Percentiles rank a stretch among this genome's conserved stretches.
phyloP scores from a whole-genome alignment of 2,888 invertebrate species.

The Apamea epomidion region DNA sequence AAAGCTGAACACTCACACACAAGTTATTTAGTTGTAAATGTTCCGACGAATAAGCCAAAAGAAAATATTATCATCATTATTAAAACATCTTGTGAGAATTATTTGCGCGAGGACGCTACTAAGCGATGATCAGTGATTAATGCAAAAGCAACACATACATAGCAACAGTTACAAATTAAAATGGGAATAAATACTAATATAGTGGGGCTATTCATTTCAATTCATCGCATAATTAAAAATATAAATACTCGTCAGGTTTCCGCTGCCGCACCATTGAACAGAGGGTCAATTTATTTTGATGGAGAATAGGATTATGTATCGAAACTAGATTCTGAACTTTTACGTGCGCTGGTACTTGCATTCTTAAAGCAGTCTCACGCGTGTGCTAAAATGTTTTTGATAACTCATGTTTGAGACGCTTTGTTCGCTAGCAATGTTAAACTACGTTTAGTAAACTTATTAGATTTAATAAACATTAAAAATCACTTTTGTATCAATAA shows the following conservation, averaged over 20 bases:
- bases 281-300: constrained; percentile 13
- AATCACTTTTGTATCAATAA: constrained; percentile 2
- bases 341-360: background rate
- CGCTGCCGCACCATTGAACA: constrained; percentile 10
- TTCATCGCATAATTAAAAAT: constrained; percentile 12
- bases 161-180: background rate
- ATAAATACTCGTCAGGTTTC: constrained; percentile 18
- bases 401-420: background rate
- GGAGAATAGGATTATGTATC: background rate
- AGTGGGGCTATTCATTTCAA: constrained; percentile 4
- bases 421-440: constrained; percentile 16
- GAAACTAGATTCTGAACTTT: constrained; percentile 7
- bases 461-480: constrained; percentile 13
- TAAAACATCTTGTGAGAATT: constrained; percentile 30
- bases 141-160: constrained; percentile 22
- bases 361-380: constrained; percentile 16
- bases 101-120: constrained; percentile 4
- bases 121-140: background rate
- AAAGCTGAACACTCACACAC: constrained; percentile 6
- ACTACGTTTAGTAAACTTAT: constrained; percentile 17
- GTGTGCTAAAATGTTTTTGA: constrained; percentile 6
- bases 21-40: background rate
- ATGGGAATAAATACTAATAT: constrained; percentile 3
- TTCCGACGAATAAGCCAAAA: constrained; percentile 2
- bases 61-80: constrained; percentile 7